Conservation (phyloP, 2,113 vertebrate genomes). For the Haemorhous mexicanus region DNA sequence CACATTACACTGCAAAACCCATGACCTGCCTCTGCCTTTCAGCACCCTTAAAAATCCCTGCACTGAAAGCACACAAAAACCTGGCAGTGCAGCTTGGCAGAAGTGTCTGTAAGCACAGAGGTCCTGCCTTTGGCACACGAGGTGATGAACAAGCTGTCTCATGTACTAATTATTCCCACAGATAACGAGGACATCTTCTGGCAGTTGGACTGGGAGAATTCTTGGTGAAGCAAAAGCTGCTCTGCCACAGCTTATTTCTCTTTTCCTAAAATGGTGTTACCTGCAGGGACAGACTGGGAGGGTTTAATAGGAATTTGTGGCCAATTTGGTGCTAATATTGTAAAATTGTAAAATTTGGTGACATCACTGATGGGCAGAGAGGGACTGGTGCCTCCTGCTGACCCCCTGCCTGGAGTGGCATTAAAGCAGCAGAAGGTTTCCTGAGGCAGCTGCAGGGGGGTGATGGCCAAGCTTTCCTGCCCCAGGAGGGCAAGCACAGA, state of each 20-base stretch:
- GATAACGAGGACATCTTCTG: constrained; percentile 29
- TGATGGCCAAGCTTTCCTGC: neutral
- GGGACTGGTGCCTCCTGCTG: neutral
- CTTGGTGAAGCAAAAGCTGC: neutral
- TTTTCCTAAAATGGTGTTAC: neutral
- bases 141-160: constrained; percentile 33
- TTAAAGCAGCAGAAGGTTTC: neutral
- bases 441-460: neutral
- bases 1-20: neutral
- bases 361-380: neutral
- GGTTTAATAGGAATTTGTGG: neutral
- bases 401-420: neutral
- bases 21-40: neutral
- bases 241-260: neutral
- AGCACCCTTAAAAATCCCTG: neutral
- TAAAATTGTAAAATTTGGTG: neutral
- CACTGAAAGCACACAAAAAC: neutral
- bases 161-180: constrained; percentile 20
- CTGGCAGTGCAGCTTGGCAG: constrained; percentile 10
- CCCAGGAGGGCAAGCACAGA: neutral
- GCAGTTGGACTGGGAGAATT: neutral
- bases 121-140: neutral
- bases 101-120: neutral
- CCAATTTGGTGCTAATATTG: neutral
- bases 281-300: neutral